These are phyloP conservation scores for Diachrysia chrysitis DNA, from an alignment of 2,888 invertebrate genomes.

Conservation along the genomic window DNA sequence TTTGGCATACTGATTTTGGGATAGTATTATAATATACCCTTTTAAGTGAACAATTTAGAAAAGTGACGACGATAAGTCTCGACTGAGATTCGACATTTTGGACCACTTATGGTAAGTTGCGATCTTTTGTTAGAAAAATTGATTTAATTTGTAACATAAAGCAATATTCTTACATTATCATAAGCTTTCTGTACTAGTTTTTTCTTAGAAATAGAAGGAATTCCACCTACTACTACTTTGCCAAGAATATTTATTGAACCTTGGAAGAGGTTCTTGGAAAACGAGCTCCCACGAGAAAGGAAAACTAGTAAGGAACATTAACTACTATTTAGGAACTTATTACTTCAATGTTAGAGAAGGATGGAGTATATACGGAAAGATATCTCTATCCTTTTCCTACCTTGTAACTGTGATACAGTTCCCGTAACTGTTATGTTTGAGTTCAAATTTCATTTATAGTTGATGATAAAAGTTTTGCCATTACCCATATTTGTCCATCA, in stretches of 20 bases:
- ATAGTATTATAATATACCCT: constrained; percentile 28
- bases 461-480: too few species aligned
- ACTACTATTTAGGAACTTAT: neutral
- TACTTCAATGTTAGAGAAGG: neutral
- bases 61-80: constrained; percentile 14
- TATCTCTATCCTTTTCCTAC: too few species aligned
- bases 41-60: constrained; percentile 28
- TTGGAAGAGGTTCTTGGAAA: neutral
- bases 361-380: neutral
- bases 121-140: neutral
- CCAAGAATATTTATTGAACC: too few species aligned
- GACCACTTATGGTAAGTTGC: neutral
- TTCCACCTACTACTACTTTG: neutral
- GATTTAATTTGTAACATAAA: neutral
- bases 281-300: too few species aligned
- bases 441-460: too few species aligned
- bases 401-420: too few species aligned
- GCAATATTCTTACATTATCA: neutral
- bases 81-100: neutral
- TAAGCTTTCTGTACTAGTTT: neutral
- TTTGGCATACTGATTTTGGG: constrained; percentile 40
- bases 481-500: neutral
- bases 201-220: neutral
- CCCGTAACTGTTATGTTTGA: too few species aligned
- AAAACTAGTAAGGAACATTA: neutral